Percentiles rank a stretch among this genome's conserved stretches.
Conservation (phyloP, 2,797 vertebrate species). For the Pelobates cultripes region DNA sequence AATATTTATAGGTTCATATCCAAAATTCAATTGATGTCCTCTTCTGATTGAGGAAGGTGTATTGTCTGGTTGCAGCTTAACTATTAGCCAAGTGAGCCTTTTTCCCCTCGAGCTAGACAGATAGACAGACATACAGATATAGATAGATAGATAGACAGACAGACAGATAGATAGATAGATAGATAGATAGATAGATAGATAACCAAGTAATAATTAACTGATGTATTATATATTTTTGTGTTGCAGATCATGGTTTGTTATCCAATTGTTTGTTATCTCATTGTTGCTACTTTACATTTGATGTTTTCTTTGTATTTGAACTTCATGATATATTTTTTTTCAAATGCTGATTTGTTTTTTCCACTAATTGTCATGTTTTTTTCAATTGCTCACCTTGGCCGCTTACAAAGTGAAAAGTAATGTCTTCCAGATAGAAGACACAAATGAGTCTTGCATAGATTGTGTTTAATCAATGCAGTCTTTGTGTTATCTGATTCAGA, state of each 20-base stretch:
- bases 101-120: too few relatives aligned
- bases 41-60: too few relatives aligned
- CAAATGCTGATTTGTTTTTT: constrained; percentile 49
- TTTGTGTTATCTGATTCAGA: constrained; percentile 66
- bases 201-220: too few relatives aligned
- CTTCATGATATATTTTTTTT: constrained; percentile 34
- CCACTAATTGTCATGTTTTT: constrained; percentile 52
- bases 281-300: constrained; percentile 1
- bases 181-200: too few relatives aligned
- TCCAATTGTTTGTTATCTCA: not conserved
- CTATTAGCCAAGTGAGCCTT: too few relatives aligned
- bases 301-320: not conserved
- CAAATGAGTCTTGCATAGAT: constrained; percentile 66
- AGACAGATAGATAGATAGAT: too few relatives aligned
- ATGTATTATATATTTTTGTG: too few relatives aligned
- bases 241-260: not conserved
- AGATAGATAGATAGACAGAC: too few relatives aligned
- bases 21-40: too few relatives aligned
- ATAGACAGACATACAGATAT: too few relatives aligned
- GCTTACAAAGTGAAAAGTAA: constrained; percentile 53
- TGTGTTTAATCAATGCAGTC: constrained; percentile 62
- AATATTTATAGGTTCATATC: too few relatives aligned
- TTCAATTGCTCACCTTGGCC: constrained; percentile 52
- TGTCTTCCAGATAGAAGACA: constrained; percentile 58
- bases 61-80: too few relatives aligned